Base-by-base conservation (phyloP, 2,888 invertebrate species). In the Cremastinae sp. region DNA sequence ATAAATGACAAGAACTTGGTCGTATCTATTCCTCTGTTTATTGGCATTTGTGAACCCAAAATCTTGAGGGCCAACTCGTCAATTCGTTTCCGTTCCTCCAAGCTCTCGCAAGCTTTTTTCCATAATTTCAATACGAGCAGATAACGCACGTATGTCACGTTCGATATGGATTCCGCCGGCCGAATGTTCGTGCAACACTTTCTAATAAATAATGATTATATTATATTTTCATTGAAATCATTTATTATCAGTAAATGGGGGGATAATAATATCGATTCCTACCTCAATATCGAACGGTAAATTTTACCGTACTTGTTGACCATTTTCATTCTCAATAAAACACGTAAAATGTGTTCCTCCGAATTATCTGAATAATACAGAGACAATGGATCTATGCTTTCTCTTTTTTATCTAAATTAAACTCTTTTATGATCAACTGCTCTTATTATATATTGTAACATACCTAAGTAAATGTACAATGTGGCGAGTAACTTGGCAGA, bases 401-500 rank as follows among this genome's bases (percentile, higher is more conserved):
- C 14, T n/a, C 12, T 0, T 9, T 0, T 4, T 1, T 3, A 9
- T 14, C n/a, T 14, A 1, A 20, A 9, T 0, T 7, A 18, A n/a
- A 10, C 1, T 4, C n/a, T n/a, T n/a, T n/a, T n/a, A n/a, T n/a
- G n/a, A 3, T 66, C n/a, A 16, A 69, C 54, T 47, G 20, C 18
- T 49, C n/a, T 0, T 20, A 3, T 18, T 41, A 16, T 16, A 34
- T 10, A 20, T 65, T 41, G 54, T 16, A 54, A 72, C 79, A 77
- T 81, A 88, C 89, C 84, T 79, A 89, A 80, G 75, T 86, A 88
- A 78, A 88, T 84, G 56, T 84, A 83, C 28, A 89, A 74, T 49
- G 81, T 81, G 65, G 84, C 85, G 16, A 86, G 74, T 12, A 89
- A 70, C 68, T 83, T 85, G 43, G 82, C 80, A 61, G 84, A 79